Evolutionary conservation across 2,113 vertebrate genomes (phyloP), one percentile per base, ranked within the genome.

Genomic region (Martes martes): DNA sequence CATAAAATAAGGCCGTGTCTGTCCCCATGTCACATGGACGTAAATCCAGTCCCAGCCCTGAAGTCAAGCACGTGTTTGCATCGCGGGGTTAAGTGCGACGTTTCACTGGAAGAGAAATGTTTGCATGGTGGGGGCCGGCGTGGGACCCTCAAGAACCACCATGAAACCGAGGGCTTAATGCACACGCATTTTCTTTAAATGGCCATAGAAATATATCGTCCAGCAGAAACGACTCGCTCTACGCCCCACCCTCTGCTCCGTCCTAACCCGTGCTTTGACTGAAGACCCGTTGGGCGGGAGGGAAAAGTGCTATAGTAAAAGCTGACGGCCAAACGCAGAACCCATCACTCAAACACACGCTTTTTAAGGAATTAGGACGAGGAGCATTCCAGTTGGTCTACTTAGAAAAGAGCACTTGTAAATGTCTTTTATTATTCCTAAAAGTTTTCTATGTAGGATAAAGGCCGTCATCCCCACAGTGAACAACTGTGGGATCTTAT

Each of bases 281-380:
- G 26, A 90, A 96, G 23, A 71, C 45, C 78, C 28, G 69, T 42
- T 45, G 19, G 19, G 8, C 69, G 23, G 65, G 21, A 1, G 4
- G 80, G 26, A 84, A 57, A 96, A 69, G 13, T 59, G 33, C 4
- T 91, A 67, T 31, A 84, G 74, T 47, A 67, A 92, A 88, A 59
- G 36, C 3, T 52, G 21, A 36, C 47, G 65, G 81, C 67, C 74
- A 65, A 57, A 39, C 67, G 26, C 28, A 65, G 33, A 73, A 19
- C 74, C 90, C 92, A 80, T 80, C 39, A 87, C 26, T 95, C 92
- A 69, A 83, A 96, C 59, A 23, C 69, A n/a, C 5, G 13, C 52
- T 88, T 95, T 71, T 91, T 21, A 87, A 94, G 93, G 47, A 89
- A 90, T 26, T 42, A 47, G 4, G 65, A 73, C 0, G 15, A 7